A percentile compares a stretch with the other conserved stretches of the same genome.
phyloP scores from a whole-genome alignment of 1,140 invertebrate species.

The Zophobas atratus region DNA sequence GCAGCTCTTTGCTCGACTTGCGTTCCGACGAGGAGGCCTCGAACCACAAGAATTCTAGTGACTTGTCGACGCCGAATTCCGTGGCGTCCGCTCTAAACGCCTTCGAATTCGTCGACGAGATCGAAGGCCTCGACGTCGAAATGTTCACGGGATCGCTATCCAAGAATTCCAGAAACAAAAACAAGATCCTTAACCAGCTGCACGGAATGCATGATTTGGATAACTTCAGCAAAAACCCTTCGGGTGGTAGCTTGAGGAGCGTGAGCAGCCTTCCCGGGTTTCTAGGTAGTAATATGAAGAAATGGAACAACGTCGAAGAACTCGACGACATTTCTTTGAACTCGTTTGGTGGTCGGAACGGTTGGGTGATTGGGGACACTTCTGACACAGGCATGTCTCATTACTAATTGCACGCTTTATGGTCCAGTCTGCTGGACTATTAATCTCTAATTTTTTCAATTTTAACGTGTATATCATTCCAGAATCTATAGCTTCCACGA shows the following conservation, averaged over 20 bases:
- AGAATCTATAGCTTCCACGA: slow-evolving; percentile 19
- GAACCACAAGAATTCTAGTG: slow-evolving; percentile 17
- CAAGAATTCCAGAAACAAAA: slow-evolving; percentile 46
- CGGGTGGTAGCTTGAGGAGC: slow-evolving; percentile 57
- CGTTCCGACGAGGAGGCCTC: slow-evolving; percentile 51
- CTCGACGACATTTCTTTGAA: slow-evolving; percentile 58
- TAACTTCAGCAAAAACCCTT: slow-evolving; percentile 47
- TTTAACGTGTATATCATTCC: background rate
- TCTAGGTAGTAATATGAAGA: slow-evolving; percentile 57
- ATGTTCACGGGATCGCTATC: slow-evolving; percentile 57
- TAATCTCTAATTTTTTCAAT: background rate
- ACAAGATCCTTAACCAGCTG: slow-evolving; percentile 57
- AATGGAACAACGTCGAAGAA: slow-evolving; percentile 62
- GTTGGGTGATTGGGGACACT: slow-evolving; percentile 61
- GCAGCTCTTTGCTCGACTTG: slow-evolving; percentile 50
- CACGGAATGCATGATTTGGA: slow-evolving; percentile 60
- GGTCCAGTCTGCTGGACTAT: background rate
- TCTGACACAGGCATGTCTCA: slow-evolving; percentile 65
- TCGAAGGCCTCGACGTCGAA: slow-evolving; percentile 60
- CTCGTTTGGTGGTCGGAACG: slow-evolving; percentile 52
- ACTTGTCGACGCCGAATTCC: slow-evolving; percentile 48
- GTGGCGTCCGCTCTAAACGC: slow-evolving; percentile 50
- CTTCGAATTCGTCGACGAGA: slow-evolving; percentile 55
- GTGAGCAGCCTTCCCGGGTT: slow-evolving; percentile 58
- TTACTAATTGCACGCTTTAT: slow-evolving; percentile 33